Evolutionary conservation across 2,797 vertebrate genomes (phyloP), one percentile per base, ranked within the genome.

Genomic region (Microtus californicus): DNA sequence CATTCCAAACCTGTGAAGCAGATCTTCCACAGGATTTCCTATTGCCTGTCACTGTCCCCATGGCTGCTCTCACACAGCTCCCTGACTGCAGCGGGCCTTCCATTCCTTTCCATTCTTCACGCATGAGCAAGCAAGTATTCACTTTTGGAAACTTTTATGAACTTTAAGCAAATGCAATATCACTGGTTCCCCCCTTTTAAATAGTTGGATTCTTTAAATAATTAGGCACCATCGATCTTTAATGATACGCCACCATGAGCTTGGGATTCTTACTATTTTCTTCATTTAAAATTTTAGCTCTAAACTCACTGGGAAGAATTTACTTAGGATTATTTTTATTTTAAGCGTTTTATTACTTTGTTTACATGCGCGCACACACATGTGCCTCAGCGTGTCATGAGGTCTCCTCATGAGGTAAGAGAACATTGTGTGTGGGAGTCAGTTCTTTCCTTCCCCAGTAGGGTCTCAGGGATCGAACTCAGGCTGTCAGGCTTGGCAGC

Each of bases 251-350:
- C 11, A 48, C 0, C 40, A 63, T 93, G 37, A 51, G 14, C 15
- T 51, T 74, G 76, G 76, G 82, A 94, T 80, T 54, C 27, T 13
- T 85, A 13, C 78, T 80, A 51, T 10, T 87, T 95, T 34, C 29
- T 54, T 61, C 4, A n/a, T 71, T 96, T 92, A 90, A 40, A 93
- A 29, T 69, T 92, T 85, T 95, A 71, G 48, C 63, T 69, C 54
- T 76, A 4, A 79, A 45, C 9, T 25, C 73, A 67, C 6, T 48
- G 13, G 65, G 65, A 82, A 77, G 5, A 73, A 12, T 37, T 92
- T 12, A 81, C 79, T 79, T 86, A 94, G 31, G 88, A 63, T 82
- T 86, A 81, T 29, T 80, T 92, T 86, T 11, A 71, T 27, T 51
- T 51, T 54, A 69, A 27, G 10, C n/a, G 48, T n/a, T 65, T 15